Evolutionary conservation across 2,797 vertebrate genomes (phyloP).

Genomic region (Paramormyrops hopkinsi): DNA sequence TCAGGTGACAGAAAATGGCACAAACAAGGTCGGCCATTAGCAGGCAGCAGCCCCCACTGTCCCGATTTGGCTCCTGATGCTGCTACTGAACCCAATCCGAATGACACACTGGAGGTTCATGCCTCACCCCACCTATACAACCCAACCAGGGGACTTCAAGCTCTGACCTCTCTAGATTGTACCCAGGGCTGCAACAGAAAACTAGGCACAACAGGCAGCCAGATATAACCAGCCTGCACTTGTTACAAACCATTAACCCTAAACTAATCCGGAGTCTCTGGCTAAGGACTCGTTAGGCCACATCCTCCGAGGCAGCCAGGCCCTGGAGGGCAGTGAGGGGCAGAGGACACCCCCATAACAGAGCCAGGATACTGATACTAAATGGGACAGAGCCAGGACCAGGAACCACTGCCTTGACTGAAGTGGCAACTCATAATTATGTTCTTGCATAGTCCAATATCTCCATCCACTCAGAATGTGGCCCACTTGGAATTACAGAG

Average conservation of each 20-base stretch:
- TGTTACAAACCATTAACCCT: neutral
- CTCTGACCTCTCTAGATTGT: neutral
- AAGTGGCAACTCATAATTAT: neutral
- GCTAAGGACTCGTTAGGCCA: neutral
- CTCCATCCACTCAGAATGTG: neutral
- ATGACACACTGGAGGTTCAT: neutral
- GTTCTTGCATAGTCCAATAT: neutral
- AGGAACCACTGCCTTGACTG: neutral
- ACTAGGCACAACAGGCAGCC: neutral
- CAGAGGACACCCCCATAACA: neutral
- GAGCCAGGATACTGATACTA: neutral
- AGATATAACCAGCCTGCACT: neutral
- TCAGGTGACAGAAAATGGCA: neutral
- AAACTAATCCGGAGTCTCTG: neutral
- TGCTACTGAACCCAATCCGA: neutral
- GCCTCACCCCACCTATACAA: neutral
- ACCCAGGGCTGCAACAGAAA: neutral
- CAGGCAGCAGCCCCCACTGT: neutral
- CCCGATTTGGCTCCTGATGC: neutral
- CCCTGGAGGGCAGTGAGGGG: neutral
- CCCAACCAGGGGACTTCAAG: neutral
- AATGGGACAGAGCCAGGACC: neutral
- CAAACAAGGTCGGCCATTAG: neutral
- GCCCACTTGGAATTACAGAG: neutral
- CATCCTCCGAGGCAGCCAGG: neutral